Percentiles rank a stretch among this genome's conserved stretches.
Conservation (phyloP, 2,888 invertebrate species). For the Phyto melanocephala region DNA sequence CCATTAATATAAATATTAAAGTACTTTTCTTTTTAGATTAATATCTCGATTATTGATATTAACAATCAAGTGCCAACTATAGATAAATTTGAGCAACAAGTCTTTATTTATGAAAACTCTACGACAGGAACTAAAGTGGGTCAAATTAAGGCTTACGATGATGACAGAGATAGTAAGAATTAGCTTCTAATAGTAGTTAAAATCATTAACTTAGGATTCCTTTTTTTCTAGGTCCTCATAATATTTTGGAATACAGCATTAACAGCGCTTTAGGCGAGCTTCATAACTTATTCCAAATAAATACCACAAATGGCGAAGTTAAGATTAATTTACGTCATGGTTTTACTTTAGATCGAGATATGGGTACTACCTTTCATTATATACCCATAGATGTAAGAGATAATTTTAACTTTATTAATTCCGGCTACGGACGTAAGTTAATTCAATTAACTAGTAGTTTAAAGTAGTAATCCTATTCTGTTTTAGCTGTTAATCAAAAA, state of each 20-base stretch:
- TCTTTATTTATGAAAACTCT: constrained; percentile 80
- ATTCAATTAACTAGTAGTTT: no score
- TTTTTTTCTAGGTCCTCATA: constrained; percentile 77
- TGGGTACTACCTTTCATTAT: constrained; percentile 78
- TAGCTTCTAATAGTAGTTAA: no score
- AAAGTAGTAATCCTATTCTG: no score
- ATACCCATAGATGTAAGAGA: constrained; percentile 81
- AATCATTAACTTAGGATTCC: background rate
- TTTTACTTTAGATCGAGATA: constrained; percentile 80
- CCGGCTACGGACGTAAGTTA: constrained; percentile 63
- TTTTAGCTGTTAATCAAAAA: constrained; percentile 68
- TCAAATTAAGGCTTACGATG: constrained; percentile 79
- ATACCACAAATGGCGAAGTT: constrained; percentile 79
- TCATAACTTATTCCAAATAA: constrained; percentile 80
- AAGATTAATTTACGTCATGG: constrained; percentile 79
- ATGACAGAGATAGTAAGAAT: constrained; percentile 83
- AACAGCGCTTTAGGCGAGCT: constrained; percentile 79
- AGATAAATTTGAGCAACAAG: constrained; percentile 73
- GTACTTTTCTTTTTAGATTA: constrained; percentile 79
- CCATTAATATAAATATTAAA: background rate
- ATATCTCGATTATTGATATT: constrained; percentile 81
- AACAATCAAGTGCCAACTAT: constrained; percentile 81
- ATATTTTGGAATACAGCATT: constrained; percentile 81
- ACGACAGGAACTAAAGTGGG: constrained; percentile 72
- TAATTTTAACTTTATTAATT: constrained; percentile 75